Evolutionary conservation across 2,888 invertebrate genomes (phyloP).

Genomic region (Tetranychus truncatus): DNA sequence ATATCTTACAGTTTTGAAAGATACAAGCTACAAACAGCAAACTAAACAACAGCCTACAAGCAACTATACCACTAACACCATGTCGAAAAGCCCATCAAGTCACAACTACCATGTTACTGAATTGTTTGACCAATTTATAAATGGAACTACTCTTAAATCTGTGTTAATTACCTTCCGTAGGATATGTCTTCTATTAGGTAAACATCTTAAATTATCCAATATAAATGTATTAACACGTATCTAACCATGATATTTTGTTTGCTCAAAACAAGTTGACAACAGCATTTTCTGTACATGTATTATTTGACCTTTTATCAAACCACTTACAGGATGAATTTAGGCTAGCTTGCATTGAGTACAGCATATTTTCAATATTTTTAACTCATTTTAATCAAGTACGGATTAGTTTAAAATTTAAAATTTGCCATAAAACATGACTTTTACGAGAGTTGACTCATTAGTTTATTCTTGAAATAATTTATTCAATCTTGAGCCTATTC

Average conservation of each 20-base stretch:
- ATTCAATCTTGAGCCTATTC: not conserved
- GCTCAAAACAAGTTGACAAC: no score
- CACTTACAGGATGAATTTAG: no score
- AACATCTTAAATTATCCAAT: not conserved
- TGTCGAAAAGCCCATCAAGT: not conserved
- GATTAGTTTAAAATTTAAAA: not conserved
- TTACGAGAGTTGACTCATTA: not conserved
- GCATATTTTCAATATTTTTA: no score
- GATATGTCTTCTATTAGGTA: conserved; percentile 12
- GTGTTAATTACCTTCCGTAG: conserved; percentile 6
- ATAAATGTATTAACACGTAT: not conserved
- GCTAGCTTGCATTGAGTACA: no score
- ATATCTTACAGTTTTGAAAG: no score
- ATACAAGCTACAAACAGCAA: no score
- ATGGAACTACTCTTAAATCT: conserved; percentile 3
- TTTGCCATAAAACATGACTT: not conserved
- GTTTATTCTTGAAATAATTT: not conserved
- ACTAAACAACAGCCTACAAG: no score
- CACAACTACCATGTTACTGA: conserved; percentile 6
- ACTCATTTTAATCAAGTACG: not conserved
- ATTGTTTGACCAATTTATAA: conserved; percentile 13
- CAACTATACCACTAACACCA: not conserved
- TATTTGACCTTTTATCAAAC: no score
- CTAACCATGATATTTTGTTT: not conserved
- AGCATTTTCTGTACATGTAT: no score